These are phyloP conservation scores for Patagioenas fasciata DNA, from an alignment of 2,113 vertebrate genomes.

Conservation along the genomic window DNA sequence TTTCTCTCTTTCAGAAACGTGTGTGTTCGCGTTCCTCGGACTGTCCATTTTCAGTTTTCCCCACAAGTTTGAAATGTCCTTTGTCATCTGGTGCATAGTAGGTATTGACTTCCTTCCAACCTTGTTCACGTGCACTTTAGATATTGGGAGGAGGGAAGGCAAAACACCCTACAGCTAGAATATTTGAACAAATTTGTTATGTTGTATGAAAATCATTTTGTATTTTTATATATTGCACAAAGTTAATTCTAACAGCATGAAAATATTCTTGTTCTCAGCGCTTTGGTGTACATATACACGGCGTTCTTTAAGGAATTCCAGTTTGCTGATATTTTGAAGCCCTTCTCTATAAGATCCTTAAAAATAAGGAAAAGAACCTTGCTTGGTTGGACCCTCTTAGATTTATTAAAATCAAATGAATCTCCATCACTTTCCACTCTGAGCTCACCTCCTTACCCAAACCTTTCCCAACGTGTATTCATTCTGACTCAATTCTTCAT, in stretches of 20 bases:
- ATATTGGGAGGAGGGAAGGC: neutral
- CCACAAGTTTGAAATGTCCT: slow-evolving; percentile 98
- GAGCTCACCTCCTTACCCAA: neutral
- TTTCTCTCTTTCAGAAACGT: slow-evolving; percentile 88
- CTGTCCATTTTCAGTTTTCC: slow-evolving; percentile 99
- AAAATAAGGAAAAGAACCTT: neutral
- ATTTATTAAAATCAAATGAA: neutral
- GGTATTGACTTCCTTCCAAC: slow-evolving; percentile 72
- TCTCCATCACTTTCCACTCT: neutral
- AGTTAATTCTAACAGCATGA: neutral
- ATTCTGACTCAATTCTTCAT: neutral
- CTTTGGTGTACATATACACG: neutral
- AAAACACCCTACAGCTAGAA: neutral
- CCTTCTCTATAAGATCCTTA: neutral
- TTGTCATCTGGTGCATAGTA: slow-evolving; percentile 99
- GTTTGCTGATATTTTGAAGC: neutral
- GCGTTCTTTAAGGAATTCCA: neutral
- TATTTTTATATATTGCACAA: neutral
- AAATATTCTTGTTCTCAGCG: neutral
- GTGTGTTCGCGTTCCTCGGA: slow-evolving; percentile 97
- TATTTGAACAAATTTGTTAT: neutral
- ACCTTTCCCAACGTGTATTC: neutral
- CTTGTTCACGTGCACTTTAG: neutral
- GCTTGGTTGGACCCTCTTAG: neutral
- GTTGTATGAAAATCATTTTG: neutral